Base-by-base conservation (phyloP, 2,113 vertebrate species). In the Columba livia region DNA sequence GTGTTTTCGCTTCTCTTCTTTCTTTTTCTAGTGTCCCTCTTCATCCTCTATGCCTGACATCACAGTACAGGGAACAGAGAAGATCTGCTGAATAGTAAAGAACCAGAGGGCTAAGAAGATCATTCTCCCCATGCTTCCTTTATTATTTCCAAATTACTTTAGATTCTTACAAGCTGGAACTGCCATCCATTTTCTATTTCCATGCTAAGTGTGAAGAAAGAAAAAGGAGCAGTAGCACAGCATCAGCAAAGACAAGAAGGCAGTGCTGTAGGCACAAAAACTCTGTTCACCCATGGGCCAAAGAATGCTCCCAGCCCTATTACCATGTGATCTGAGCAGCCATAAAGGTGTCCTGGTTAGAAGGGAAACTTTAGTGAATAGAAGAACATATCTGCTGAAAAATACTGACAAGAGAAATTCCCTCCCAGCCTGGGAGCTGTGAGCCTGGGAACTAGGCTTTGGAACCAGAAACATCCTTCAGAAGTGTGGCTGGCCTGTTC, bases 71-170 rank as follows among this genome's bases (percentile, higher is more conserved):
- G 6, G 25, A 84, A 1, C 72, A 34, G 28, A 94, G 21, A 66
- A 65, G 15, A 72, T 23, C 21, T 48, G 12, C 11, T 74, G 40
- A 61, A 70, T 5, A 53, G 13, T 29, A 44, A 81, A 77, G 5
- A 11, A 0, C 6, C 26, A 64, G 4, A 2, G 1, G 1, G 6
- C 23, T 44, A 67, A 72, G 50, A 54, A 29, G 10, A n/a, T 15
- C 8, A 11, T 74, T 47, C 15, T 58, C 6, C 7, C 14, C 28
- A 15, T 50, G 28, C 9, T 69, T 4, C 5, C 14, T n/a, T 6
- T 10, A 66, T 64, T 83, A 64, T 69, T 88, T 86, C 42, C 42
- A 75, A 83, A 56, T 26, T 20, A 4, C 10, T 72, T 5, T 28
- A 36, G 8, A 42, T 16, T 4, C 11, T 77, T 72, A 8, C 31